Base-by-base conservation (phyloP, 2,888 invertebrate species). In the Oscheius sp. region DNA sequence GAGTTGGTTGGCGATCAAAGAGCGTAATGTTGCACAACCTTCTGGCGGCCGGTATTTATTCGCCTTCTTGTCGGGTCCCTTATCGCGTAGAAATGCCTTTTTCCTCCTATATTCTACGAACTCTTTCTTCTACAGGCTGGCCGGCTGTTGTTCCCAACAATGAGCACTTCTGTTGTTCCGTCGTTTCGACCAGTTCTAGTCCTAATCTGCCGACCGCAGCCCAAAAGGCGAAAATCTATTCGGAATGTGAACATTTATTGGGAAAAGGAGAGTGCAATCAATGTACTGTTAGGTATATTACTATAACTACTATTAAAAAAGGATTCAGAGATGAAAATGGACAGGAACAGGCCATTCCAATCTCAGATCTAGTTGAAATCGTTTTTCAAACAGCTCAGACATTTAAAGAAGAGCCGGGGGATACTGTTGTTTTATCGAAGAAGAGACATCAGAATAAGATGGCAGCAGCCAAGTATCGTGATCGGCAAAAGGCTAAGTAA, bases 181-280 rank as follows among this genome's bases (percentile, higher is more conserved):
- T 4, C 33, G 2, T 4, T 2, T 9, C 47, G 17, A 32, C n/a
- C 20, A 54, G 54, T 33, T n/a, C 32, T 36, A 54, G 54, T 33
- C 54, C 54, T 5, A 54, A 54, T 33, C 54, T 54, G 32, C 54
- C 54, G 20, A 33, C n/a, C 17, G 54, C 32, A 9, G 32, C 54
- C 17, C 32, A 33, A 12, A 54, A 12, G 9, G 54, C 38, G n/a
- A 32, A 57, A 22, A 77, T 77, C 32, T 68, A 68, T 2, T 68
- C 70, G 33, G 77, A 77, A 44, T 77, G 77, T 49, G 74, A 75
- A 44, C 77, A 77, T 38, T 67, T 76, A 50, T 33, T 77, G 32
- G 51, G 65, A 0, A 45, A 56, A 22, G 41, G 57, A 22, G 71
- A 74, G 2, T 77, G 77, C 50, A 67, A 68, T 1, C 65, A 73